phyloP scores from a whole-genome alignment of 2,888 invertebrate species.

The Trissonchulus sp. region DNA sequence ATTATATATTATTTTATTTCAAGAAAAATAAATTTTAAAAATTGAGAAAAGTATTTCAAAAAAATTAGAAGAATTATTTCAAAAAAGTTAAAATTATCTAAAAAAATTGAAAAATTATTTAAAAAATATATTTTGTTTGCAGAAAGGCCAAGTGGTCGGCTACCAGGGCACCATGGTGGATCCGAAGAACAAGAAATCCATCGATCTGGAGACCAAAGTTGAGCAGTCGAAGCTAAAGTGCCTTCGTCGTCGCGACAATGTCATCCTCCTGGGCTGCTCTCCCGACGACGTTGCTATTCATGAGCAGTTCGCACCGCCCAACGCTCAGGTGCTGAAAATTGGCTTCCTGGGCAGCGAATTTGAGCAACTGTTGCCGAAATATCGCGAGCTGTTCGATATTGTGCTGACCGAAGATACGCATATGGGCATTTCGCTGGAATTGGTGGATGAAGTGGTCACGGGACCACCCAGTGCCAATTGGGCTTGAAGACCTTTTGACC shows the following conservation, averaged over 20 bases:
- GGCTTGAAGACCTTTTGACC: no score
- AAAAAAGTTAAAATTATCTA: no score
- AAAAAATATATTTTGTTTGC: no score
- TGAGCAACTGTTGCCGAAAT: background rate
- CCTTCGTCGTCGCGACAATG: background rate
- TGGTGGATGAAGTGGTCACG: background rate
- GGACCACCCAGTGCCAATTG: background rate
- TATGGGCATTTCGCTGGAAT: background rate
- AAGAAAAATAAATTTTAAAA: no score
- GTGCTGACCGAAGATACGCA: background rate
- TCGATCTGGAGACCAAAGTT: background rate
- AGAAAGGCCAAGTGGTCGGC: background rate
- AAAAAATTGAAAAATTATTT: no score
- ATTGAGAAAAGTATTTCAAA: no score
- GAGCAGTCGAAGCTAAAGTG: background rate
- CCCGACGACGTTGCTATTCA: background rate
- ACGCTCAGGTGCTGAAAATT: background rate
- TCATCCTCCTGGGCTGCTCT: background rate
- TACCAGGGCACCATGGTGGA: background rate
- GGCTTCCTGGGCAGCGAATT: background rate
- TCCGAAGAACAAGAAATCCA: background rate
- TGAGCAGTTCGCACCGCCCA: background rate
- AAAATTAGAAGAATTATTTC: no score
- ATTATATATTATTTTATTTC: no score
- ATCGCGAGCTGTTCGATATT: background rate